These are phyloP conservation scores for Brachyalestes nurse DNA, from an alignment of 2,797 vertebrate genomes.

Conservation along the genomic window DNA sequence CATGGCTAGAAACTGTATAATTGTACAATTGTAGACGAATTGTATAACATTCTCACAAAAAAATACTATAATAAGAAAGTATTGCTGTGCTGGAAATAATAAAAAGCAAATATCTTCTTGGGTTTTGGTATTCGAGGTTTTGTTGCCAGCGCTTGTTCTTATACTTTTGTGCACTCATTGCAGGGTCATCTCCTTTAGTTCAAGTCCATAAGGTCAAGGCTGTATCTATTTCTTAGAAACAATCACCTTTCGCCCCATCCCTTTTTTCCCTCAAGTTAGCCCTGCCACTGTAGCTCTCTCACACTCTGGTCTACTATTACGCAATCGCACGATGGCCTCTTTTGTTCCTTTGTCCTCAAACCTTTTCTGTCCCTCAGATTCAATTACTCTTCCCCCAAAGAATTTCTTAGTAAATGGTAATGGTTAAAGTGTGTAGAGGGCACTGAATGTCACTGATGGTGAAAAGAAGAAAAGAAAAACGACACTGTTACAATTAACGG, in stretches of 20 bases:
- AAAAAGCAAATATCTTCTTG: background rate
- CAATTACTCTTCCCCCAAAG: slow-evolving; percentile 31
- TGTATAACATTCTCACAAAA: too few species aligned
- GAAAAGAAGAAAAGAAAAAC: slow-evolving; percentile 22
- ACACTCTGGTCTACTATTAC: slow-evolving; percentile 11
- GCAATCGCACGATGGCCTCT: slow-evolving; percentile 1
- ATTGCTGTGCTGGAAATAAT: background rate
- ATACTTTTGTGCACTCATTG: slow-evolving; percentile 27
- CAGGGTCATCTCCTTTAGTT: slow-evolving; percentile 35
- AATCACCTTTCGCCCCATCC: slow-evolving; percentile 30
- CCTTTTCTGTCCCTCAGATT: slow-evolving; percentile 33
- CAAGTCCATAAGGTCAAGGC: slow-evolving; percentile 53
- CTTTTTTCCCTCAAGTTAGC: slow-evolving; percentile 38
- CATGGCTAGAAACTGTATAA: too few species aligned
- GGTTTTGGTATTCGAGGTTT: background rate
- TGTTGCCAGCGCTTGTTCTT: background rate
- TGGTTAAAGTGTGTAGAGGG: slow-evolving; percentile 26
- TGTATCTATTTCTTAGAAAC: slow-evolving; percentile 60
- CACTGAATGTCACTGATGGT: slow-evolving; percentile 34
- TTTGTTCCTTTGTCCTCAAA: slow-evolving; percentile 17
- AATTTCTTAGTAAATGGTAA: slow-evolving; percentile 2
- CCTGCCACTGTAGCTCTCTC: background rate
- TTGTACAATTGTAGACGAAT: too few species aligned
- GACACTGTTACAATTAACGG: slow-evolving; percentile 9
- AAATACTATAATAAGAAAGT: too few species aligned